Percentiles rank a stretch among this genome's conserved stretches.
Evolutionary conservation across 2,888 invertebrate genomes (phyloP).

Genomic region (Hypselothyrea guttata): DNA sequence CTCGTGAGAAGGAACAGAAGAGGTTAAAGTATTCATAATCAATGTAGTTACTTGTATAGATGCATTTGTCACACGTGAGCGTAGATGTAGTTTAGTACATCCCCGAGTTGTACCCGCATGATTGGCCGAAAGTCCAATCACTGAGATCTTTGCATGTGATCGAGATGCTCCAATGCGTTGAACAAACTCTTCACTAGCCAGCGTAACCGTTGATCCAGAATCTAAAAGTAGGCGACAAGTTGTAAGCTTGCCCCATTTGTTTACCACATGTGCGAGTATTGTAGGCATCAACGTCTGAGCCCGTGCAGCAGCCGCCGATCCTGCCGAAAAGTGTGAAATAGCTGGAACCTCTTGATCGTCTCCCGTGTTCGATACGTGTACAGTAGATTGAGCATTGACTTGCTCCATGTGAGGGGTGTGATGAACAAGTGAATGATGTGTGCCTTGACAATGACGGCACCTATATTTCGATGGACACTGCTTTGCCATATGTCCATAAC

Average conservation of each 20-base stretch:
- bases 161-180: no score
- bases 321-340: neutral
- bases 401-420: no score
- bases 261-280: conserved; percentile 1
- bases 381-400: no score
- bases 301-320: neutral
- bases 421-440: neutral
- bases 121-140: no score
- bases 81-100: neutral
- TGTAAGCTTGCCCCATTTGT: conserved; percentile 4
- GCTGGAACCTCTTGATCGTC: neutral
- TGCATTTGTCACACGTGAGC: no score
- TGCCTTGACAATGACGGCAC: neutral
- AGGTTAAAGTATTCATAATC: neutral
- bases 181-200: no score
- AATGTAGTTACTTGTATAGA: neutral
- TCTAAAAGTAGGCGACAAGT: no score
- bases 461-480: conserved; percentile 1
- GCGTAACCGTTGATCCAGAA: no score
- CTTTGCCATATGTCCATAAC: neutral
- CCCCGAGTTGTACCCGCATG: neutral
- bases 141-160: no score
- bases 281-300: conserved; percentile 1
- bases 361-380: no score
- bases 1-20: conserved; percentile 1